Evolutionary conservation across 2,888 invertebrate genomes (phyloP), one percentile per base, ranked within the genome.

Genomic region (Noctua janthe): DNA sequence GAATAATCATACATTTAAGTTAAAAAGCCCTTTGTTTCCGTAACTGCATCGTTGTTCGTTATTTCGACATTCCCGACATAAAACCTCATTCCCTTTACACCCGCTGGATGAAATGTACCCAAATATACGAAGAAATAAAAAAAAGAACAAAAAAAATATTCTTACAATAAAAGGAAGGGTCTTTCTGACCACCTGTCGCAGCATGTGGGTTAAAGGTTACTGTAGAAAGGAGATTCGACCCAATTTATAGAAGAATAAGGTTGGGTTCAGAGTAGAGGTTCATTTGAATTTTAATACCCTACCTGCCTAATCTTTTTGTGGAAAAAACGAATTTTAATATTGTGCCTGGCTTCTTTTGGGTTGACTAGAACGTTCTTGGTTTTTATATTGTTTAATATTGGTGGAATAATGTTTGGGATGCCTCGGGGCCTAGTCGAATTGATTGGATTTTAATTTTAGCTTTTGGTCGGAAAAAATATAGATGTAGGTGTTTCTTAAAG

Each of bases 121-220:
- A 74, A 85, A 87, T 84, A 80, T 74, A 74, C 84, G 71, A 67
- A 80, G 43, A 80, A 84, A 86, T 81, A 76, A 76, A 76, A 81
- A 39, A 76, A 87, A 79, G 43, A 77, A 78, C 43, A 62, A 74
- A 76, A 89, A 89, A 87, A 29, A 75, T 43, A 81, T 64, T 71
- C 80, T 86, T 84, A 86, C 88, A 88, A 88, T 86, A 88, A 89
- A 85, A 86, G 67, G 83, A 89, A 83, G 88, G 88, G 89, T 79
- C 82, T 69, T 74, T 83, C 17, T 87, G 89, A 89, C 88, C 88
- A 88, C 88, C 88, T 88, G 88, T 88, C 89, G 84, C 81, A 43
- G 66, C 84, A 88, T 86, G 71, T 83, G 88, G 88, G 88, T 88
- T 89, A 84, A 66, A 49, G 49, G 8, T 11, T 10, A 35, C 11